Evolutionary conservation across 1,140 invertebrate genomes (phyloP), one percentile per base, ranked within the genome.

Genomic region (Bombus huntii): DNA sequence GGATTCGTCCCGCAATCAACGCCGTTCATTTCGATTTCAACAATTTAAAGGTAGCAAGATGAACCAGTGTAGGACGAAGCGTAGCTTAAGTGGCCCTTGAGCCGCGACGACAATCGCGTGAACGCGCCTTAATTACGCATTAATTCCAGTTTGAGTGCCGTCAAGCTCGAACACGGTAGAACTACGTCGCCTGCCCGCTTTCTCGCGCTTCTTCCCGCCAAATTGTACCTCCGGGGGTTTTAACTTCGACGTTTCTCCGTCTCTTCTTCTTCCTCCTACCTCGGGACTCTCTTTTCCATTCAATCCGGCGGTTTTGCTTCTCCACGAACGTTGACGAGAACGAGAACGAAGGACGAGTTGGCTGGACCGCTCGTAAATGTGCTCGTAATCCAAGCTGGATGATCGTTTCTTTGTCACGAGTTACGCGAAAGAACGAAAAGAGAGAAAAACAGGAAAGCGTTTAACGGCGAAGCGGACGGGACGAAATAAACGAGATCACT

Each of bases 91-190:
- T 88, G 88, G 88, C 70, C 81, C 88, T 85, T 85, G 53, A 71
- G 85, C 65, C 87, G 83, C 72, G 88, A 85, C 71, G 88, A 91
- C 86, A 92, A 92, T 90, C 90, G 88, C 85, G 81, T 71, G 85
- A 89, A 87, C 81, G 85, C 78, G 87, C 87, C 85, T 93, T 92
- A 91, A 92, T 92, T 91, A 91, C 88, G 89, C 90, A 92, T 93
- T 93, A 93, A 93, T 93, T 93, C 89, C 86, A 87, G 84, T 90
- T 88, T 90, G 81, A 92, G 80, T 85, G 86, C 75, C 87, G 86
- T 89, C 89, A 91, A 92, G 81, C 87, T 87, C n/a, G 72, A 83
- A 66, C 86, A 73, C 75, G 77, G 76, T 91, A 78, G 57, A 89
- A 89, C 73, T 42, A 68, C 79, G 53, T 62, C 74, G 85, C 59